Evolutionary conservation across 2,113 vertebrate species (phyloP).

Genomic region (Eulacestoma nigropectus): DNA sequence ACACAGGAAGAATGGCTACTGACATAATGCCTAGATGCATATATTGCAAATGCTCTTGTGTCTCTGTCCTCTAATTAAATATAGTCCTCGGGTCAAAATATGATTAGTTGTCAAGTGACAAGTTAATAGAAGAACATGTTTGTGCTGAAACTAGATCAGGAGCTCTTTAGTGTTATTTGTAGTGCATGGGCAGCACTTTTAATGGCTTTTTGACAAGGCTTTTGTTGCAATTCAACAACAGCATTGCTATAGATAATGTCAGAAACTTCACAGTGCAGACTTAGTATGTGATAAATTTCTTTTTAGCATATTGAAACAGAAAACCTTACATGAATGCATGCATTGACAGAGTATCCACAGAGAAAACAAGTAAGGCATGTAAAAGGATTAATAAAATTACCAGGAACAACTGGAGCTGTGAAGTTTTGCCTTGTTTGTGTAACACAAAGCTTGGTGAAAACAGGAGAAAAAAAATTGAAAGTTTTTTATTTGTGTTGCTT

Average conservation of each 20-base stretch:
- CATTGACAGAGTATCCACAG: background rate
- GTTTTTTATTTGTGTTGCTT: background rate
- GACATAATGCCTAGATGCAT: conserved; percentile 61
- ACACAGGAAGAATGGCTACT: conserved; percentile 5
- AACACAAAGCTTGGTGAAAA: background rate
- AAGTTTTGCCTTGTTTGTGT: background rate
- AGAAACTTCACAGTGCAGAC: background rate
- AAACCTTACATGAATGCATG: background rate
- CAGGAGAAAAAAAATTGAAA: fast-evolving
- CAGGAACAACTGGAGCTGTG: background rate
- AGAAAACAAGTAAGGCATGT: background rate
- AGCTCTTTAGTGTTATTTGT: background rate
- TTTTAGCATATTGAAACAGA: background rate
- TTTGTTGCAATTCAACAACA: background rate
- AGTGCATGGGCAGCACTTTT: background rate
- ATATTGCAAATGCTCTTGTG: conserved; percentile 15
- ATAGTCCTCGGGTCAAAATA: conserved; percentile 11
- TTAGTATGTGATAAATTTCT: background rate
- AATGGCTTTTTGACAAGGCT: background rate
- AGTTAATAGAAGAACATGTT: background rate
- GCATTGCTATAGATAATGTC: background rate
- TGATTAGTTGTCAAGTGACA: conserved; percentile 56
- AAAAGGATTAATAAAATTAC: background rate
- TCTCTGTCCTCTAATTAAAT: conserved; percentile 53
- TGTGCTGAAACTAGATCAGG: conserved; percentile 7